Conservation (phyloP, 2,113 vertebrate genomes). For the Silurus glanis region DNA sequence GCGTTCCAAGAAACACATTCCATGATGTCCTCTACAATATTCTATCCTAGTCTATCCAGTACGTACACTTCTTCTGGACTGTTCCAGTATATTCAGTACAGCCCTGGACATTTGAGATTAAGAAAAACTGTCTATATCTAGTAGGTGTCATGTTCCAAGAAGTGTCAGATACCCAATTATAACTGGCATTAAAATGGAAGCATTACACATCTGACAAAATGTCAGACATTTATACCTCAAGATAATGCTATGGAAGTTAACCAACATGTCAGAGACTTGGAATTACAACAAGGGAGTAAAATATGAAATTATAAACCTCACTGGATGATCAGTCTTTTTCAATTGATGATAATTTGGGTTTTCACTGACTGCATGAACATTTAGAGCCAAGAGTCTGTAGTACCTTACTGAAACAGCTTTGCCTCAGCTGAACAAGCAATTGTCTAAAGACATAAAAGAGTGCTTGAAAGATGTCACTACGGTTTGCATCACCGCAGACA, state of each 20-base stretch:
- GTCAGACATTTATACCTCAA: neutral
- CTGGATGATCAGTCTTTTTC: neutral
- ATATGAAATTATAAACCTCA: neutral
- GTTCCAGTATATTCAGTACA: neutral
- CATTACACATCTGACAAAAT: neutral
- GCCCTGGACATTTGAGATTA: neutral
- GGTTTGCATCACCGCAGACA: neutral
- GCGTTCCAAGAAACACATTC: neutral
- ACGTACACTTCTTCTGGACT: neutral
- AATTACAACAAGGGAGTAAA: neutral
- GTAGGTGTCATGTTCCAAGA: neutral
- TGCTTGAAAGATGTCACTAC: neutral
- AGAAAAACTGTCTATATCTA: neutral
- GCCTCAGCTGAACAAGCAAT: neutral
- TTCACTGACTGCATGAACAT: neutral
- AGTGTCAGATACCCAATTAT: neutral
- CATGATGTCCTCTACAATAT: neutral
- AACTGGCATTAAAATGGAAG: neutral
- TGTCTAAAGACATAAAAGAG: neutral
- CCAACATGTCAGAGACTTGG: neutral
- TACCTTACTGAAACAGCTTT: neutral
- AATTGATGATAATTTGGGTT: neutral
- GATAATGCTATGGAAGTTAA: neutral
- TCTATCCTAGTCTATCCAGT: neutral
- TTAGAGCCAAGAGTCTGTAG: neutral